Evolutionary conservation across 2,797 vertebrate species (phyloP), one percentile per base, ranked within the genome.

Genomic region (Phataginus tetradactyla): DNA sequence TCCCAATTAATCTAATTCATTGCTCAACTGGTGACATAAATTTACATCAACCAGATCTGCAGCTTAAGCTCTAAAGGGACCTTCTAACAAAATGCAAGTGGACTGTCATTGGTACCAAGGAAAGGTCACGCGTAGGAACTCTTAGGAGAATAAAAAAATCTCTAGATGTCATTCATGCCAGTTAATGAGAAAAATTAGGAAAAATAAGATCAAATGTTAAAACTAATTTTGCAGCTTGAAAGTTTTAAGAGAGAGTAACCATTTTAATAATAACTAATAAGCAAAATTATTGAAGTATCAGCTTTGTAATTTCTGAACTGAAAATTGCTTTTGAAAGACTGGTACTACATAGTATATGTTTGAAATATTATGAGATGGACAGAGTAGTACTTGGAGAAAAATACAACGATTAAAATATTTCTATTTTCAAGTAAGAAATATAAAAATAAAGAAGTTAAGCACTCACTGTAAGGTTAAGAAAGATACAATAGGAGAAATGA

Each of bases 1-100:
- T 93, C 39, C 75, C 34, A 93, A 89, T 66, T 90, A 86, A 74
- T 23, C 20, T 66, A 71, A 95, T 91, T 45, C 15, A 75, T 59
- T 84, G 34, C 3, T 91, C 51, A 91, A 64, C 53, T 63, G 45
- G n/a, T n/a, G 27, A 84, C 25, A 79, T 79, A 74, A 95, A 90
- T 95, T 92, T 90, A 79, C 15, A 91, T 75, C 84, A 91, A 45
- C 25, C 10, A 79, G 57, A 39, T 13, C 66, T 69, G 21, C 42
- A 83, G 23, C 10, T 79, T 93, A 75, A 53, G 1, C n/a, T 92
- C 23, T 61, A 55, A 84, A 75, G 5, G 20, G 34, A 66, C 1
- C 14, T 53, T 63, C 12, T 21, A 86, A 72, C 10, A 51, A 32
- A n/a, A 49, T 61, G 10, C 18, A 86, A 32, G 29, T 69, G 10